phyloP scores from a whole-genome alignment of 2,888 invertebrate genomes.

The Zhuqinia jingwanae region DNA sequence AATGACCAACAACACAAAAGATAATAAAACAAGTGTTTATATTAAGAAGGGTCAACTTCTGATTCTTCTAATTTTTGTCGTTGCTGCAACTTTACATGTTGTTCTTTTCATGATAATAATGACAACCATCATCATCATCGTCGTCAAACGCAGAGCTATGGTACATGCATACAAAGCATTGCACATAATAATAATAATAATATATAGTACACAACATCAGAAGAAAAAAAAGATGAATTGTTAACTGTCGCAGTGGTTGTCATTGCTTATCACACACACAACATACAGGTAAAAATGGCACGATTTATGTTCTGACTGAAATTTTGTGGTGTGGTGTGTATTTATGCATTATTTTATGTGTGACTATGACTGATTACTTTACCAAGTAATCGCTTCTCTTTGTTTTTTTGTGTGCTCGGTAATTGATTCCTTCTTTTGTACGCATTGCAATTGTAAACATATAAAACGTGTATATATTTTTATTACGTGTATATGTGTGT shows the following conservation, averaged over 20 bases:
- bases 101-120: background rate
- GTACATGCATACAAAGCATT: too few species aligned
- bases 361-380: slow-evolving; percentile 32
- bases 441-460: background rate
- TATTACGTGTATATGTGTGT: too few species aligned
- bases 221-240: slow-evolving; percentile 25
- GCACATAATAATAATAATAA: background rate
- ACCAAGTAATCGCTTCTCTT: slow-evolving; percentile 18
- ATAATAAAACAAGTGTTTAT: slow-evolving; percentile 60
- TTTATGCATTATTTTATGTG: background rate
- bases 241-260: background rate
- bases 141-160: too few species aligned
- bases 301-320: slow-evolving; percentile 28
- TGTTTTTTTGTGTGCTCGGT: background rate
- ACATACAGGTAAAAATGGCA: background rate
- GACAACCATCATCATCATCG: background rate
- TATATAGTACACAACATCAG: background rate
- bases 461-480: background rate
- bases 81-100: background rate
- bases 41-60: slow-evolving; percentile 59
- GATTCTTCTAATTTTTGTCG: slow-evolving; percentile 35
- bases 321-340: slow-evolving; percentile 27
- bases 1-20: slow-evolving; percentile 48
- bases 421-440: slow-evolving; percentile 19
- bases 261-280: slow-evolving; percentile 5